Percentiles rank a stretch among this genome's conserved stretches.
Conservation (phyloP, 2,113 vertebrate species). For the Hylia prasina region DNA sequence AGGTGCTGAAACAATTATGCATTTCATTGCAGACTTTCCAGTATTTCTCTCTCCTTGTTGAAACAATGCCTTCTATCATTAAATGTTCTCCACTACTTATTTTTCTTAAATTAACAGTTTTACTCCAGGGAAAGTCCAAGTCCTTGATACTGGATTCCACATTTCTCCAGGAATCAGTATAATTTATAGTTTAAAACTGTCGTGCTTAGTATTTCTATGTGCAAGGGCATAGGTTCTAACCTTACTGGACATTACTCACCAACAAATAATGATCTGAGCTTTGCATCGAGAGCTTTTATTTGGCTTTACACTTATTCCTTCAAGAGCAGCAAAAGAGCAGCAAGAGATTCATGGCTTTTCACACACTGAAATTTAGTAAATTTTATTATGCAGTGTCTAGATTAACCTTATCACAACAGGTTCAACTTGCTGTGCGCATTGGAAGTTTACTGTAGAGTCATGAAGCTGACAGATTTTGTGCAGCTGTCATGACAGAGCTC, state of each 20-base stretch:
- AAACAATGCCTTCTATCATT: neutral
- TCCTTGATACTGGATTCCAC: conserved; percentile 12
- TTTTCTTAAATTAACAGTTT: conserved; percentile 21
- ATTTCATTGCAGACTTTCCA: neutral
- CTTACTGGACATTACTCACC: conserved; percentile 42
- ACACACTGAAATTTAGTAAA: neutral
- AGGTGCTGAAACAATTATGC: neutral
- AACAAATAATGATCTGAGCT: conserved; percentile 26
- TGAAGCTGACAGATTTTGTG: neutral
- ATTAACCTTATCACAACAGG: neutral
- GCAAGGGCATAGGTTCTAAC: neutral
- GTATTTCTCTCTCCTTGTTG: neutral
- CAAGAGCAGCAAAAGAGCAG: neutral
- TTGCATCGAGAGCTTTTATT: neutral
- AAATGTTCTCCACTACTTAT: neutral
- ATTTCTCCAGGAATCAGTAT: conserved; percentile 21
- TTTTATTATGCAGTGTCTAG: neutral
- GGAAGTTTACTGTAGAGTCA: neutral
- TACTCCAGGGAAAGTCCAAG: neutral
- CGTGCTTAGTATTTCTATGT: conserved; percentile 2
- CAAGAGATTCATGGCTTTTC: neutral
- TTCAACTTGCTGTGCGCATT: neutral
- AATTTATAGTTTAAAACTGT: conserved; percentile 37
- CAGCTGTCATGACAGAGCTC: neutral
- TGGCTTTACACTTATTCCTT: neutral